Evolutionary conservation across 2,888 invertebrate genomes (phyloP).

Genomic region (Trissolcus japonicus): DNA sequence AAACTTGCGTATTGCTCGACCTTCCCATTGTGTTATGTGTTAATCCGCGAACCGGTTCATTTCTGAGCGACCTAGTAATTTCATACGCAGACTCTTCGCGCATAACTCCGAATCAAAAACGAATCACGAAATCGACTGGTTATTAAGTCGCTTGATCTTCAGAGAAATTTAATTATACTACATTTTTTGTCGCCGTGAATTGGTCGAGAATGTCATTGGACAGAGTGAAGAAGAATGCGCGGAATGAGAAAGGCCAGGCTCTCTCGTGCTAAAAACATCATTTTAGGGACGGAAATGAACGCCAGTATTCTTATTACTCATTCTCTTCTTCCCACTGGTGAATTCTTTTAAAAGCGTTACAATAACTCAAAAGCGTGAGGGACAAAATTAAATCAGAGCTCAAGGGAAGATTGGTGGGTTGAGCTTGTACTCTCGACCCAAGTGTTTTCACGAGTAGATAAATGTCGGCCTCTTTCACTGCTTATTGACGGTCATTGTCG

Average conservation of each 20-base stretch:
- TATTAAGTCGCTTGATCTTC: constrained; percentile 41
- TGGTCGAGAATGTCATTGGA: constrained; percentile 17
- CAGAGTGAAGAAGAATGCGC: neutral
- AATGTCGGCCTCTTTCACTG: constrained; percentile 12
- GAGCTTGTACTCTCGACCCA: constrained; percentile 13
- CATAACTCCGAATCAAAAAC: constrained; percentile 38
- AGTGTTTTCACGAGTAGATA: constrained; percentile 13
- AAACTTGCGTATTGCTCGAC: constrained; percentile 17
- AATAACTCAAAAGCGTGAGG: no score
- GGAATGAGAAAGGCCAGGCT: neutral
- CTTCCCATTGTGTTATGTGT: constrained; percentile 36
- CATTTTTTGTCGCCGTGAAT: constrained; percentile 12
- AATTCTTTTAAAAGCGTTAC: no score
- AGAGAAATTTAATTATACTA: constrained; percentile 2
- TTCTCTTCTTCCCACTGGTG: no score
- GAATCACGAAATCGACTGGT: constrained; percentile 22
- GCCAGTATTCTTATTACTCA: neutral
- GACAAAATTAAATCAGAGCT: neutral
- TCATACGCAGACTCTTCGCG: constrained; percentile 9
- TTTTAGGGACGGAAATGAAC: constrained; percentile 8
- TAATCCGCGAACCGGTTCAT: constrained; percentile 39
- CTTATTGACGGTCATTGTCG: constrained; percentile 17
- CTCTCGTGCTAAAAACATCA: no score
- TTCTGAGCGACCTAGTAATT: constrained; percentile 17
- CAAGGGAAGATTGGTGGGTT: no score